Base-by-base conservation (phyloP, 1,140 invertebrate genomes). In the Aphidius ervi region DNA sequence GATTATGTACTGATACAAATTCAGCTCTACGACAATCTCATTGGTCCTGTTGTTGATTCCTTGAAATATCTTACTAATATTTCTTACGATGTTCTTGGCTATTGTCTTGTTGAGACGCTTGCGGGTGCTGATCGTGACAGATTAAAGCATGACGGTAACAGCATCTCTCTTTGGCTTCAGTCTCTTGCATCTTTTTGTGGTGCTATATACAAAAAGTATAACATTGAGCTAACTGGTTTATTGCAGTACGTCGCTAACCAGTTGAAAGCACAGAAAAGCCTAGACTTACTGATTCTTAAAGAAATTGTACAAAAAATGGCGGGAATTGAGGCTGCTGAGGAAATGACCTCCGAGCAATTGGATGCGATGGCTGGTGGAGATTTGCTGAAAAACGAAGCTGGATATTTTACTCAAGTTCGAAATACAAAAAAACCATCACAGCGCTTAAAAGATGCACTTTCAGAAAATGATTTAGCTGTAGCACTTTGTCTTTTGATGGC, bases 271-370 rank as follows among this genome's bases (percentile, higher is more conserved):
- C 91, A 94, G 66, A 97, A 98, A 81, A 97, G 94, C 80, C 86
- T 96, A 77, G 95, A 98, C 82, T 81, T 99, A 63, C 81, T 99
- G 31, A 90, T 99, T 67, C 78, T 99, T 49, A 95, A 98, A 78
- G 98, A 99, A 82, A 93, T 99, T 67, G 92, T 99, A 58, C 94
- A 98, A 80, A 99, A 98, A 84, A 99, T 99, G 96, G 92, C 95
- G 9, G 97, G 97, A 3, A 95, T 99, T 63, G 97, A 99, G 82
- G 90, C 95, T 5, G 88, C 91, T 6, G 95, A 98, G 77, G 95
- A 98, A 80, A 92, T 98, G 83, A 99, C 97, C 1, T 82, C 89
- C 45, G 95, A 99, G 73, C 97, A 99, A 80, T 74, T 99, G 48
- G 93, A 97, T 72, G 95, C 96, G 1, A 92, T 99, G 88, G 87